phyloP scores from a whole-genome alignment of 2,888 invertebrate species.

The Ecdyonurus torrentis region DNA sequence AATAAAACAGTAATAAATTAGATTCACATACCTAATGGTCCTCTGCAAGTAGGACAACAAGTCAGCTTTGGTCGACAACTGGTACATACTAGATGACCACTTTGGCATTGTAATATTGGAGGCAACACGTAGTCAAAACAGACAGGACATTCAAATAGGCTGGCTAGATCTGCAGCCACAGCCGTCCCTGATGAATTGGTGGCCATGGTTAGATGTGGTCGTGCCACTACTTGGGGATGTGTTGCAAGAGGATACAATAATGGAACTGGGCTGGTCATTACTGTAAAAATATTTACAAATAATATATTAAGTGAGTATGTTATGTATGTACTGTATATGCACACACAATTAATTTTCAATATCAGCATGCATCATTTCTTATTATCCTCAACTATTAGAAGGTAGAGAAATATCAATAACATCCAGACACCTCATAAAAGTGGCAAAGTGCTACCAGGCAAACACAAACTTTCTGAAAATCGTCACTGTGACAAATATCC shows the following conservation, averaged over 20 bases:
- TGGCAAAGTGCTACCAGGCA: too few relatives aligned
- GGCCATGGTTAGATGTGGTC: constrained; percentile 23
- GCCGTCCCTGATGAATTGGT: constrained; percentile 41
- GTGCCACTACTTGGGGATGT: background rate
- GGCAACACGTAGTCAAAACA: constrained; percentile 99
- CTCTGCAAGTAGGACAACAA: constrained; percentile 96
- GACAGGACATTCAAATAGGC: constrained; percentile 88
- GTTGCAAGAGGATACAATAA: background rate
- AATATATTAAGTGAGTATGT: too few relatives aligned
- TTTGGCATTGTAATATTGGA: constrained; percentile 96
- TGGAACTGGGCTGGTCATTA: background rate
- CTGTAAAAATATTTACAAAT: background rate
- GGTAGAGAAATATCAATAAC: too few relatives aligned
- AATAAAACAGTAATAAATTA: too few relatives aligned
- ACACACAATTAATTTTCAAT: too few relatives aligned
- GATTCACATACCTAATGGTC: constrained; percentile 69
- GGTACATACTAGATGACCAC: constrained; percentile 96
- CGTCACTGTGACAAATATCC: too few relatives aligned
- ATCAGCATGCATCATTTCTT: too few relatives aligned
- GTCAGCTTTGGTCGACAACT: constrained; percentile 92
- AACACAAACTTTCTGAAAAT: too few relatives aligned
- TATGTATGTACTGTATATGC: too few relatives aligned
- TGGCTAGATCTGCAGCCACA: constrained; percentile 74
- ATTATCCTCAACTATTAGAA: too few relatives aligned
- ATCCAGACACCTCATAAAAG: too few relatives aligned